Base-by-base conservation (phyloP, 2,113 vertebrate genomes). In the Chlorodrepanis virens region DNA sequence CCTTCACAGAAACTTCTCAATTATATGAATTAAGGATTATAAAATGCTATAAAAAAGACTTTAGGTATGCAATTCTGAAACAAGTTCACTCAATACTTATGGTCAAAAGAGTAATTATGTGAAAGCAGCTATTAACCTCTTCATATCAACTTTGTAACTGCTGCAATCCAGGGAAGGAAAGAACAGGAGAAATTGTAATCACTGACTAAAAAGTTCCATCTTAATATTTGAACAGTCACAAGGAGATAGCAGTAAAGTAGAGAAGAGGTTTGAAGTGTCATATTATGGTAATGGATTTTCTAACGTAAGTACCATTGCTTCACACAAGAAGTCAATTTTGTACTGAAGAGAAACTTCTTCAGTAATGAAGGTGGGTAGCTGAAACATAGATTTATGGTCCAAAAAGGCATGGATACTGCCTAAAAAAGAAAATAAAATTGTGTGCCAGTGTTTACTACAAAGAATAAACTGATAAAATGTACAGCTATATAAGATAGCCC, bases 341-440 rank as follows among this genome's bases (percentile, higher is more conserved):
- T 40, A 82, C 7, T 45, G 22, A 92, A 83, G 35, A 83, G 45
- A 75, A 91, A 52, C 11, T 35, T 75, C 29, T 56, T 76, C 42
- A 21, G 17, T 77, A 27, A 25, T 18, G 27, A 59, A 68, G 23
- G 3, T 37, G 24, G 10, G 31, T 87, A 23, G 21, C 6, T 68
- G 49, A 14, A 76, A 16, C 22, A 45, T 1, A 75, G 11, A 20
- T 67, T 87, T 60, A 23, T 54, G 17, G 14, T 35, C 18, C 23
- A 57, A 83, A 72, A 74, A 76, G 9, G 9, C 69, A 59, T 3
- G 3, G 10, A 47, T 56, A 76, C 57, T 50, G 11, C 21, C n/a
- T 40, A 25, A 42, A 68, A 82, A 56, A n/a, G 0, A 3, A 28
- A 24, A 47, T 42, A 52, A 47, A 71, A 25, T 13, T 2, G 0